phyloP scores from a whole-genome alignment of 2,888 invertebrate species.

The Tenthredo amoena region DNA sequence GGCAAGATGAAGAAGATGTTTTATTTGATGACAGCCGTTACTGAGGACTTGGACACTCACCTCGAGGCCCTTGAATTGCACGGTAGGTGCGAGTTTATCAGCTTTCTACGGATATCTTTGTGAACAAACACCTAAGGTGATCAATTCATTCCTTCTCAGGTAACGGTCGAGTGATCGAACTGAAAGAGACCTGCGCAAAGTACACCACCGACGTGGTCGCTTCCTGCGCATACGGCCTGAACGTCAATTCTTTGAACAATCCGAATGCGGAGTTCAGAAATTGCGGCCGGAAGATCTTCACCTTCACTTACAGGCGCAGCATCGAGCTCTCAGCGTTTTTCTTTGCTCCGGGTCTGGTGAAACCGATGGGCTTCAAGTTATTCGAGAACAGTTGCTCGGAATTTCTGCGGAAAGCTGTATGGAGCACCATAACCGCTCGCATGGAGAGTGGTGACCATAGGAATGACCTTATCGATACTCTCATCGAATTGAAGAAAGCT shows the following conservation, averaged over 20 bases:
- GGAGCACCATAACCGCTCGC: constrained; percentile 76
- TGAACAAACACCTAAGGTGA: neutral
- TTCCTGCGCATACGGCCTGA: constrained; percentile 78
- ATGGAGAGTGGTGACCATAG: constrained; percentile 74
- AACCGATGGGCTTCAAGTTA: constrained; percentile 73
- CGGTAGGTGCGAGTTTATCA: constrained; percentile 58
- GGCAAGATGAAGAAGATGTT: constrained; percentile 71
- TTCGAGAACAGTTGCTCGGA: constrained; percentile 71
- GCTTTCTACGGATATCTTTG: neutral
- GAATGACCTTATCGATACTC: constrained; percentile 78
- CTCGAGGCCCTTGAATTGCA: constrained; percentile 60
- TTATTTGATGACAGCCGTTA: constrained; percentile 65
- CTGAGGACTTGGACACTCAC: constrained; percentile 62
- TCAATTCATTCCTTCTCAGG: constrained; percentile 55
- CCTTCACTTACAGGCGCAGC: constrained; percentile 70
- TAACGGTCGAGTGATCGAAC: constrained; percentile 62
- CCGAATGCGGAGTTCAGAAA: constrained; percentile 77
- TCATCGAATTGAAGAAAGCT: constrained; percentile 76
- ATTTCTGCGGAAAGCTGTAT: constrained; percentile 77
- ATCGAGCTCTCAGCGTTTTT: constrained; percentile 76
- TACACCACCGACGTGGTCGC: constrained; percentile 78
- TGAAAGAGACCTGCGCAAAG: constrained; percentile 70
- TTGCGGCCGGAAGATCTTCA: constrained; percentile 76
- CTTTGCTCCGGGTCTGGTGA: constrained; percentile 76
- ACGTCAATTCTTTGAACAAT: constrained; percentile 77